Evolutionary conservation across 2,888 invertebrate genomes (phyloP), one percentile per base, ranked within the genome.

Genomic region (Acrocyrtus sp.): DNA sequence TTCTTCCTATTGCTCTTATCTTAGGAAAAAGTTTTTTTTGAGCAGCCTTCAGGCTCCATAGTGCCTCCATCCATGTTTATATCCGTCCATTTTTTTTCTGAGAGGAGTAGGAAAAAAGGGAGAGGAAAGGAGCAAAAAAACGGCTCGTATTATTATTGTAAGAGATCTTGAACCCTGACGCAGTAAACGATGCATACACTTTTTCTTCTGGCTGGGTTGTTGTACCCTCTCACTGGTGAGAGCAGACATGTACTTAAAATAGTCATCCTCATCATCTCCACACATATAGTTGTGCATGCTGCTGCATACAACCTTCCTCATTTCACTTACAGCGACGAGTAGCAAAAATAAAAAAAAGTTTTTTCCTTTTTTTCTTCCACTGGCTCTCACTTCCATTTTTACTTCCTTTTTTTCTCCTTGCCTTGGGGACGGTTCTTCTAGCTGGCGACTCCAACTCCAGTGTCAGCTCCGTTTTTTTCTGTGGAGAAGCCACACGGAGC

Each of bases 131-230:
- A 51, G n/a, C n/a, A n/a, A n/a, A n/a, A n/a, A n/a, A n/a, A n/a
- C n/a, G n/a, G n/a, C n/a, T n/a, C 22, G 57, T 39, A 50, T 50
- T 48, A 50, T n/a, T 50, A 48, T 61, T 61, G 34, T 39, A 62
- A 62, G 43, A 62, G 53, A 53, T 62, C 53, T 53, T 62, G 51
- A 53, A 53, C 53, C 62, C 43, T 51, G 43, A 43, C 43, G 62
- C 62, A 53, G 43, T 47, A 61, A 61, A 50, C 62, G 19, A 43
- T 51, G 39, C 53, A 50, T 50, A 50, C 22, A 2, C 12, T 24
- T 10, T 5, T 15, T 17, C 17, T 17, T 17, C 24, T 26, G 27
- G n/a, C 26, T 51, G n/a, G 24, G 4, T 10, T 3, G 10, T 15
- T 3, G n/a, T 51, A 26, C 15, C 5, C 29, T 10, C n/a, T n/a